These are phyloP conservation scores for Anarrhichthys ocellatus DNA, from an alignment of 2,113 vertebrate genomes.

Conservation along the genomic window DNA sequence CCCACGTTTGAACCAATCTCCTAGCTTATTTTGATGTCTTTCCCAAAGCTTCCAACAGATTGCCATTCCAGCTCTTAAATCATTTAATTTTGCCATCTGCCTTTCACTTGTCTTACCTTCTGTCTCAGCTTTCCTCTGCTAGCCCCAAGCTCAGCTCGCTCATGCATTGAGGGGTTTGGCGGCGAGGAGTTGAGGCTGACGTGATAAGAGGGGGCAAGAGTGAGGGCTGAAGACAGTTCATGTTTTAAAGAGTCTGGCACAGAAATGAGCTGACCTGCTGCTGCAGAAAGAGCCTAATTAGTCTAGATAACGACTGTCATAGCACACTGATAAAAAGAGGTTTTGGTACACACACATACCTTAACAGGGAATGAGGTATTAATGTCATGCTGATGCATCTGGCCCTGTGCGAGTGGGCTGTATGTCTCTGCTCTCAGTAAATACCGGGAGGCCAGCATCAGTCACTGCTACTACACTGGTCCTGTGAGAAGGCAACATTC, in stretches of 20 bases:
- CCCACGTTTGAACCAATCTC: background rate
- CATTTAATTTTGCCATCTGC: background rate
- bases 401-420: constrained; percentile 57
- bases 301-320: constrained; percentile 26
- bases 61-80: constrained; percentile 1
- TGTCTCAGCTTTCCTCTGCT: background rate
- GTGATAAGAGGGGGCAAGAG: constrained; percentile 34
- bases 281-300: constrained; percentile 47
- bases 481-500: constrained; percentile 53
- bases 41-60: background rate
- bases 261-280: constrained; percentile 23
- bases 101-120: constrained; percentile 11
- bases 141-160: constrained; percentile 10
- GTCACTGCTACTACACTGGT: constrained; percentile 38
- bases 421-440: constrained; percentile 46
- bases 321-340: constrained; percentile 16
- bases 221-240: constrained; percentile 15
- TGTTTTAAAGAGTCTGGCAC: constrained; percentile 37
- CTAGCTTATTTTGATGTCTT: background rate
- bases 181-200: constrained; percentile 12
- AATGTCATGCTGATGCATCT: constrained; percentile 51
- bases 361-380: constrained; percentile 36
- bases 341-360: constrained; percentile 10
- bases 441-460: constrained; percentile 48
- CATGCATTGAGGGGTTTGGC: constrained; percentile 10